Evolutionary conservation across 2,113 vertebrate species (phyloP), one percentile per base, ranked within the genome.

Genomic region (Anser cygnoides): DNA sequence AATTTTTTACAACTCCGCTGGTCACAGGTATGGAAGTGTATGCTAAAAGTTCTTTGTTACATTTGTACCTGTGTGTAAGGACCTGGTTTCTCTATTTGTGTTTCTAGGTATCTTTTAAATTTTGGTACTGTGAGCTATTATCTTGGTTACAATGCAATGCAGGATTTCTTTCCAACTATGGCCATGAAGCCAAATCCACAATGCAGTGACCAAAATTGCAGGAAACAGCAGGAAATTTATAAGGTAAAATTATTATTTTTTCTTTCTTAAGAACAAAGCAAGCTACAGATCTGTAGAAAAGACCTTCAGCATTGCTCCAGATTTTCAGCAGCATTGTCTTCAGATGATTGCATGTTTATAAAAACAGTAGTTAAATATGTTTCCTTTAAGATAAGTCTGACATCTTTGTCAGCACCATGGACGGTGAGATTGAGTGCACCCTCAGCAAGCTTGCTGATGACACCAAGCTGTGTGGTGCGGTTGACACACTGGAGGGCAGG

Each of bases 81-180:
- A 39, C 17, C 15, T 84, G n/a, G 29, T 79, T 89, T 77, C 63
- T 91, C 54, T 94, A 15, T 65, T 33, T 92, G 25, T 77, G 59
- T 93, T 96, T 94, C 59, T 87, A 99, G 99, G 85, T 99, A 99
- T 97, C 97, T 99, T 75, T 97, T 99, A 92, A 98, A 98, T 89
- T 99, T 99, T 94, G 99, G 99, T 28, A 98, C 97, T 1, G 99
- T 99, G 91, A 99, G 99, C 97, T 98, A 99, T 84, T 99, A 99
- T 90, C 98, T 99, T 35, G 99, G 99, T 85, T 99, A 99, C 97
- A 99, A 99, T 35, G 99, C 99, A 2, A 99, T 99, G 99, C 98
- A 99, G 84, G 99, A 99, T 97, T 99, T 99, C 96, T 99, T 99
- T 66, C 99, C 99, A 77, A 98, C 98, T 61, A 99, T 99, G 99